Evolutionary conservation across 2,888 invertebrate genomes (phyloP).

Genomic region (Clostera curtula): DNA sequence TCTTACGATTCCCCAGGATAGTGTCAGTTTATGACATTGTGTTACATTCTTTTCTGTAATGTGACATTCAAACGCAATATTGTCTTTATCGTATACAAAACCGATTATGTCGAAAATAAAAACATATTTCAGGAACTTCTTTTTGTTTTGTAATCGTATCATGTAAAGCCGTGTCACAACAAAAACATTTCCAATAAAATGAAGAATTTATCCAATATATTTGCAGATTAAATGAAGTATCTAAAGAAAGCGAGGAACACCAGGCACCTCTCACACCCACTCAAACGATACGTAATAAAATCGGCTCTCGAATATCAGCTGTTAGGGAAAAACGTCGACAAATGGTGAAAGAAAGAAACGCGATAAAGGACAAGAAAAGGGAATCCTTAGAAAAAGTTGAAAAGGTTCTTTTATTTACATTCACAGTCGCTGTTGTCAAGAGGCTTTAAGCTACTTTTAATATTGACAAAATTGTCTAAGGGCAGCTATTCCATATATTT

Average conservation of each 20-base stretch:
- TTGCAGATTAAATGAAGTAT: conserved; percentile 43
- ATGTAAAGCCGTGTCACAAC: too few species aligned
- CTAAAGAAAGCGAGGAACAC: conserved; percentile 38
- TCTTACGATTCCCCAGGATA: too few species aligned
- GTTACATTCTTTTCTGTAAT: too few species aligned
- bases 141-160: too few species aligned
- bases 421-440: conserved; percentile 17
- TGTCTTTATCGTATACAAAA: too few species aligned
- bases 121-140: too few species aligned
- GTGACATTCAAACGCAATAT: too few species aligned
- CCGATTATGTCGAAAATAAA: too few species aligned
- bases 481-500: conserved; percentile 11
- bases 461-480: conserved; percentile 19
- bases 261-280: conserved; percentile 26
- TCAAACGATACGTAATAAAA: conserved; percentile 44
- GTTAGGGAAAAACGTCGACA: conserved; percentile 36
- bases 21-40: too few species aligned
- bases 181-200: conserved; percentile 12
- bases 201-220: conserved; percentile 11
- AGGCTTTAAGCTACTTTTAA: conserved; percentile 22
- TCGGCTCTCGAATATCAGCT: conserved; percentile 41
- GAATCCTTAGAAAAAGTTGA: conserved; percentile 42
- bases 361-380: conserved; percentile 34
- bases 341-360: conserved; percentile 30
- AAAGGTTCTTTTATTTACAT: conserved; percentile 40